Evolutionary conservation across 2,888 invertebrate genomes (phyloP), one percentile per base, ranked within the genome.

Genomic region (Agonopterix heracliana): DNA sequence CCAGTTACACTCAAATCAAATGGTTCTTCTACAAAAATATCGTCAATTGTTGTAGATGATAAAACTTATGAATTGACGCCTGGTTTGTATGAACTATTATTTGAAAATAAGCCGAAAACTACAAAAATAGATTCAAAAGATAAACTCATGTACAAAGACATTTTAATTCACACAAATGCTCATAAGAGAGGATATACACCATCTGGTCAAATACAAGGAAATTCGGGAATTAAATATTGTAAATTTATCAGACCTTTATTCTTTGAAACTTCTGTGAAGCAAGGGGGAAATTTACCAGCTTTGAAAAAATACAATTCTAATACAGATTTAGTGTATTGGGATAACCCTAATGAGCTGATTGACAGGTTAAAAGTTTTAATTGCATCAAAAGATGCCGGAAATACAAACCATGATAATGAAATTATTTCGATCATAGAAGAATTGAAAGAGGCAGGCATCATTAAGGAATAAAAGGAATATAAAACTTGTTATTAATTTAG

Each of bases 351-450:
- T 50, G 54, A 55, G 41, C 38, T 55, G 41, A 43, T 55, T 44
- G 55, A 57, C 34, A 46, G 54, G 47, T n/a, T n/a, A n/a, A n/a
- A n/a, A n/a, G n/a, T n/a, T n/a, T n/a, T n/a, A n/a, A n/a, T 56
- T 9, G 56, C 56, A n/a, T 56, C 54, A 45, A 52, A 52, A 49
- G 41, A 36, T 52, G 57, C 57, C 45, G 57, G 57, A 9, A 57
- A 57, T 45, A 58, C 40, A 13, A 49, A 45, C 47, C 55, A 51
- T 50, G 53, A 57, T 49, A 54, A 54, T 52, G 69, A 74, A 61
- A 74, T 71, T 42, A 50, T 66, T 14, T 62, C 68, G n/a, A 70
- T 71, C 35, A 53, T 70, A 38, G 65, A 69, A 54, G 54, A 54
- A 44, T 45, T 57, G 41, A 49, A 43, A 38, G 55, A 64, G 64